Base-by-base conservation (phyloP, 1,140 invertebrate species). In the Littorina saxatilis region DNA sequence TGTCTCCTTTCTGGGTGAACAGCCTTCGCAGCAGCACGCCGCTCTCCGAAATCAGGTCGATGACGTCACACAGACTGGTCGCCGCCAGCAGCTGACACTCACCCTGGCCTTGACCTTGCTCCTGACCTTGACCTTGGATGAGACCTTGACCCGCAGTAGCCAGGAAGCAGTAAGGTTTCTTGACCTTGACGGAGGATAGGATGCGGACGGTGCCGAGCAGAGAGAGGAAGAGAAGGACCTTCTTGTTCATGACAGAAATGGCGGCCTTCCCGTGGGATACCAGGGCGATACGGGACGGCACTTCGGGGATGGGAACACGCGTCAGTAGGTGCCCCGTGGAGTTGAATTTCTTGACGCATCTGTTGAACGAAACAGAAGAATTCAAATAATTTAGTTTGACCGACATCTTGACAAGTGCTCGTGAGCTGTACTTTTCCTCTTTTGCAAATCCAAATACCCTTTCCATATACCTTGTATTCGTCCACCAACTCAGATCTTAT, bases 331-430 rank as follows among this genome's bases (percentile, higher is more conserved):
- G 77, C 23, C 83, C 83, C 3, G 80, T 29, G 17, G 40, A 13
- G 80, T 82, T 84, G 77, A 82, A 84, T 61, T 84, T 84, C 43
- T 84, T 84, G n/a, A 84, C 80, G 61, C 80, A 82, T 27, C 75
- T 78, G 66, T 23, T 3, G 29, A 23, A 47, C 17, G 7, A 17
- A 17, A 17, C 43, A 47, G 43, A 47, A 17, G 43, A 17, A 47
- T n/a, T n/a, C n/a, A n/a, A n/a, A n/a, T n/a, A n/a, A n/a, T n/a
- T n/a, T n/a, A n/a, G n/a, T n/a, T n/a, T n/a, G n/a, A n/a, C n/a
- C n/a, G n/a, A n/a, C n/a, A n/a, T n/a, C n/a, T n/a, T n/a, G n/a
- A n/a, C n/a, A n/a, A n/a, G n/a, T n/a, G n/a, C n/a, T n/a, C n/a
- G n/a, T n/a, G n/a, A n/a, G n/a, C n/a, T n/a, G n/a, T n/a, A n/a